phyloP scores from a whole-genome alignment of 53 echinoderm and acorn worm species.

The Luidia sarsii region DNA sequence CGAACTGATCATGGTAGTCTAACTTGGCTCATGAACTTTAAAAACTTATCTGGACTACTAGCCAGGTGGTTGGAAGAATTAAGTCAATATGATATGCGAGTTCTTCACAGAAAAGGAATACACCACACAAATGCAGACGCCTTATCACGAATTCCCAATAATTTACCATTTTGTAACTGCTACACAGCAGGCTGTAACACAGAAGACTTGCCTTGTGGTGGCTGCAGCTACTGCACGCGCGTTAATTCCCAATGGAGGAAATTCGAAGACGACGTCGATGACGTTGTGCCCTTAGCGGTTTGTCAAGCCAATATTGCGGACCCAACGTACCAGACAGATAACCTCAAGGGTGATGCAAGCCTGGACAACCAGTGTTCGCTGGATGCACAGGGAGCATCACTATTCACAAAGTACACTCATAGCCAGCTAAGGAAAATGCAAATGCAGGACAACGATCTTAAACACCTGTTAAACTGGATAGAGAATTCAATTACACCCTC shows the following conservation, averaged over 20 bases:
- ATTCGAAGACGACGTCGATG: constrained; percentile 3
- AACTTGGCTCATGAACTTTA: constrained; percentile 7
- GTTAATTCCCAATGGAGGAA: background rate
- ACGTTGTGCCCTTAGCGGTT: constrained; percentile 1
- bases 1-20: constrained; percentile 3
- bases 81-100: background rate
- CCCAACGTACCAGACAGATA: background rate
- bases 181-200: no score
- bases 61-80: constrained; percentile 13
- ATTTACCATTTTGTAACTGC: no score
- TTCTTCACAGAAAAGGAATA: background rate
- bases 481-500: background rate
- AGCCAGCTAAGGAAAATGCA: background rate
- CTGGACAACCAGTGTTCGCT: background rate
- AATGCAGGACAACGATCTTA: background rate
- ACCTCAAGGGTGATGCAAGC: background rate
- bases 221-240: background rate
- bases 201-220: background rate
- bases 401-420: constrained; percentile 8
- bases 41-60: background rate
- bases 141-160: background rate
- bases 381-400: background rate
- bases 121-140: background rate
- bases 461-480: background rate
- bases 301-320: background rate